Conservation (phyloP, 30 jellyfish, hydroid and myxozoan genomes). For the Aurelia aurita region DNA sequence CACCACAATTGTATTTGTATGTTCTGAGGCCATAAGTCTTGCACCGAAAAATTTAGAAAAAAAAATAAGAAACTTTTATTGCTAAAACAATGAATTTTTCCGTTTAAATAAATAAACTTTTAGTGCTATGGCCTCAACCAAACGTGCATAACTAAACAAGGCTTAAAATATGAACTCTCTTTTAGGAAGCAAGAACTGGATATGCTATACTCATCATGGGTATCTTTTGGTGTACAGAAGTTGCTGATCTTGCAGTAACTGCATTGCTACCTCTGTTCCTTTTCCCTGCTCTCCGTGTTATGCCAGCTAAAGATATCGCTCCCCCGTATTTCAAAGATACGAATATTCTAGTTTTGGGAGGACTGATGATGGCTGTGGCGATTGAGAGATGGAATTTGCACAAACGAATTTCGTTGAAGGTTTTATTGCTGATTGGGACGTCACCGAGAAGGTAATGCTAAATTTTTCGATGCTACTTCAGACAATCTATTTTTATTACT, state of each 20-base stretch:
- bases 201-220: slow-evolving; percentile 92
- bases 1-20: too few species aligned
- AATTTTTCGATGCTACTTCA: too few species aligned
- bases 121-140: too few species aligned
- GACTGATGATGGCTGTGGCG: slow-evolving; percentile 94
- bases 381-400: slow-evolving; percentile 97
- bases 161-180: too few species aligned
- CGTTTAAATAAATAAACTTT: too few species aligned
- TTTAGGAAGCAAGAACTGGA: slow-evolving; percentile 88
- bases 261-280: slow-evolving; percentile 91
- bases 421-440: slow-evolving; percentile 88
- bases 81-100: too few species aligned
- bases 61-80: too few species aligned
- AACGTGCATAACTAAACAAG: too few species aligned
- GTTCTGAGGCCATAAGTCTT: too few species aligned
- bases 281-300: slow-evolving; percentile 84
- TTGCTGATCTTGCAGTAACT: slow-evolving; percentile 90
- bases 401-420: slow-evolving; percentile 87
- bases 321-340: slow-evolving; percentile 95
- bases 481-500: too few species aligned
- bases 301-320: slow-evolving; percentile 85
- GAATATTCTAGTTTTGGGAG: slow-evolving; percentile 90
- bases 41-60: too few species aligned
- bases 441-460: slow-evolving; percentile 85
- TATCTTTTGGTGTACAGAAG: slow-evolving; percentile 90